Evolutionary conservation across 1,140 invertebrate species (phyloP).

Genomic region (Leptinotarsa lineolata): DNA sequence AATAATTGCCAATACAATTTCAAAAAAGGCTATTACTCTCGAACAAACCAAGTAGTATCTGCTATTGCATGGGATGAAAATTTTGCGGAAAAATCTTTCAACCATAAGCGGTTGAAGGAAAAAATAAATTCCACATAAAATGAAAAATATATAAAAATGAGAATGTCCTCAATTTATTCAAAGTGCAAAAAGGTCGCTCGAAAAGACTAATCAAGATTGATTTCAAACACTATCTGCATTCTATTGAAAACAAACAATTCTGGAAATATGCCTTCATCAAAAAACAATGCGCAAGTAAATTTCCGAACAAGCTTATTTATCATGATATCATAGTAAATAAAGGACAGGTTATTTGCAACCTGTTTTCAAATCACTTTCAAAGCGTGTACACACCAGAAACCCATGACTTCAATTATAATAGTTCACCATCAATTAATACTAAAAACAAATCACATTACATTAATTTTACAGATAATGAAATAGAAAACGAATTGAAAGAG

Average conservation of each 20-base stretch:
- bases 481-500: too few species aligned
- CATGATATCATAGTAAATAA: background rate
- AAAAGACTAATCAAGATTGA: background rate
- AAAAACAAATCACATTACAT: too few species aligned
- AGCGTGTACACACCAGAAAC: too few species aligned
- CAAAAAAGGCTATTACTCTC: background rate
- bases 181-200: background rate
- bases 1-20: background rate
- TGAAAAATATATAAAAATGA: background rate
- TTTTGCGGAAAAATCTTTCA: background rate
- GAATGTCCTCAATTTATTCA: too few species aligned
- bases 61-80: background rate
- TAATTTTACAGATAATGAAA: too few species aligned
- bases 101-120: background rate
- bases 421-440: too few species aligned
- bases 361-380: too few species aligned
- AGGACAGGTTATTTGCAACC: too few species aligned
- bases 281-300: background rate
- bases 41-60: background rate
- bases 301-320: background rate
- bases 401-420: too few species aligned
- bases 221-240: background rate
- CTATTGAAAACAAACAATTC: background rate
- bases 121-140: background rate
- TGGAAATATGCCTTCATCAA: background rate